phyloP scores from a whole-genome alignment of 2,113 vertebrate species.

The Butastur rufipennis region DNA sequence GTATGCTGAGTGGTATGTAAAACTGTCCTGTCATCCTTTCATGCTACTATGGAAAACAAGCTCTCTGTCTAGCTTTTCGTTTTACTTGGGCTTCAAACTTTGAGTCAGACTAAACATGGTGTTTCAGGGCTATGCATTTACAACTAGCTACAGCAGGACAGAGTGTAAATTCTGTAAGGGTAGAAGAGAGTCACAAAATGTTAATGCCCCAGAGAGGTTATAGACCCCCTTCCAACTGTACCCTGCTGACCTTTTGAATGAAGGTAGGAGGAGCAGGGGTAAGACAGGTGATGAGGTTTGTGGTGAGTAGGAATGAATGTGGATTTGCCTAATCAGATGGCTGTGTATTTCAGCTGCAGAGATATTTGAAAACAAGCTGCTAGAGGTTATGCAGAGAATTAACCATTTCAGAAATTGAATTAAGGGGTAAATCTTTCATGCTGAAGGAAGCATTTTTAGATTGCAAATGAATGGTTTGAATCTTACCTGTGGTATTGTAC shows the following conservation, averaged over 20 bases:
- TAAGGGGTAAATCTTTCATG: background rate
- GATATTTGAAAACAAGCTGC: background rate
- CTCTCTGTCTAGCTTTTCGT: background rate
- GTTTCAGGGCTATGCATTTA: background rate
- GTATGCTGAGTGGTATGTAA: background rate
- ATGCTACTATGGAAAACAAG: background rate
- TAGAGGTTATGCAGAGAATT: background rate
- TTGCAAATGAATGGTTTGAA: background rate
- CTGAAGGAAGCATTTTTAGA: background rate
- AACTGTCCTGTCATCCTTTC: background rate
- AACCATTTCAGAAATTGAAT: background rate
- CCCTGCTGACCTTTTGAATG: background rate
- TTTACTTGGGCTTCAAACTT: background rate
- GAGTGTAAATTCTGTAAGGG: background rate
- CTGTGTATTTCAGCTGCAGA: background rate
- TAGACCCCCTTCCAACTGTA: background rate
- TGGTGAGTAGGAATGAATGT: background rate
- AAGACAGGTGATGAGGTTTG: background rate
- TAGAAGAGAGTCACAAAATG: background rate
- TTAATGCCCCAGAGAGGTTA: background rate
- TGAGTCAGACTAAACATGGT: background rate
- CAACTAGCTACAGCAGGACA: background rate
- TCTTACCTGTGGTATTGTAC: background rate
- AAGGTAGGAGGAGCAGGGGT: background rate
- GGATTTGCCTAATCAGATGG: background rate